Evolutionary conservation across 1,140 invertebrate species (phyloP).

Genomic region (Drosophila subobscura): DNA sequence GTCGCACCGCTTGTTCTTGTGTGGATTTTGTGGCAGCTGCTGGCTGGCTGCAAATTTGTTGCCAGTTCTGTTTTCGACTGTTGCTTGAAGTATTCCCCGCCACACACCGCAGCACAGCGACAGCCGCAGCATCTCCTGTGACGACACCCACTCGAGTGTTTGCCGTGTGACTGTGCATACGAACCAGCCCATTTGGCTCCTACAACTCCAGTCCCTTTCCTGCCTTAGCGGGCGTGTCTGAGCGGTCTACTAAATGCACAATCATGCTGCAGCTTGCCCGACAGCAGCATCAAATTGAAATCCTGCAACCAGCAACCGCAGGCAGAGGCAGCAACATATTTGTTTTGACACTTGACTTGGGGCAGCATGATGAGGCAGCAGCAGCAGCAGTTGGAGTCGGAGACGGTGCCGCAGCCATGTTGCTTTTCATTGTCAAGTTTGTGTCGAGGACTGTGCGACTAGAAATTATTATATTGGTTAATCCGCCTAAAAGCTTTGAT

Average conservation of each 20-base stretch:
- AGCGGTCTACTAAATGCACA: conserved; percentile 71
- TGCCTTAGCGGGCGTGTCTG: conserved; percentile 21
- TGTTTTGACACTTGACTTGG: conserved; percentile 66
- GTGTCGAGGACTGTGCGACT: conserved; percentile 39
- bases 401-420: conserved; percentile 15
- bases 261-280: conserved; percentile 47
- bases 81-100: not conserved
- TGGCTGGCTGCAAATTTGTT: conserved; percentile 20
- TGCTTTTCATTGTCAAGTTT: conserved; percentile 74
- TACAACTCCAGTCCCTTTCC: not conserved
- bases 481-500: conserved; percentile 78
- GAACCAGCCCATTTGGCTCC: conserved; percentile 51
- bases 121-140: not conserved
- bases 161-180: conserved; percentile 73
- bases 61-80: conserved; percentile 24
- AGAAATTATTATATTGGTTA: conserved; percentile 69
- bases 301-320: conserved; percentile 47
- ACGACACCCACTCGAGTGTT: conserved; percentile 56
- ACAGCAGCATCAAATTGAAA: conserved; percentile 44
- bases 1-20: too few relatives aligned
- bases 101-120: not conserved
- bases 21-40: conserved; percentile 2
- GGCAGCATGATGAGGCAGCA: not conserved
- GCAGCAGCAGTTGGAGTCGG: not conserved
- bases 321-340: conserved; percentile 51